These are phyloP conservation scores for Epinephelus lanceolatus DNA, from an alignment of 2,113 vertebrate genomes.

Conservation along the genomic window DNA sequence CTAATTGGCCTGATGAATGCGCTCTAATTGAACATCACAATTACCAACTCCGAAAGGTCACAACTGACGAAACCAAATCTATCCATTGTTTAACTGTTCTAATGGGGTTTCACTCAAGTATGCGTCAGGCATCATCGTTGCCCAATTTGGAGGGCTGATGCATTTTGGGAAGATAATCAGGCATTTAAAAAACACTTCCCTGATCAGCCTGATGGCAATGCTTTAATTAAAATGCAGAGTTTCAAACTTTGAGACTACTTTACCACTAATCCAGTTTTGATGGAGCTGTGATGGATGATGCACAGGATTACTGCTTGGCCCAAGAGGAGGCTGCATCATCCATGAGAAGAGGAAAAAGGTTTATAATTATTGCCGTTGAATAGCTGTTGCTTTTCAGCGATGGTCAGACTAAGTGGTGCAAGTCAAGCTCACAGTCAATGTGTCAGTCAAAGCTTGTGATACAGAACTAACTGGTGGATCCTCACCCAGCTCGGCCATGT, in stretches of 20 bases:
- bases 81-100: conserved; percentile 17
- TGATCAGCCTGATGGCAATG: not conserved
- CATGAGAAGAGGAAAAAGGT: not conserved
- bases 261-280: conserved; percentile 46
- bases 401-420: not conserved
- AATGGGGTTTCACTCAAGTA: conserved; percentile 16
- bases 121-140: conserved; percentile 12
- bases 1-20: conserved; percentile 25
- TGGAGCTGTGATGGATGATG: conserved; percentile 46
- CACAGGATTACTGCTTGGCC: conserved; percentile 6
- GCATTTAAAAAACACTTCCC: conserved; percentile 2
- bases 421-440: conserved; percentile 9
- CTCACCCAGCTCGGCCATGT: conserved; percentile 36
- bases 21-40: conserved; percentile 39
- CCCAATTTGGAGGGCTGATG: not conserved
- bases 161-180: conserved; percentile 18
- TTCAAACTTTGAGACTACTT: conserved; percentile 25
- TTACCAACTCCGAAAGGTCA: conserved; percentile 15
- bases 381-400: not conserved
- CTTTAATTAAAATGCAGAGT: conserved; percentile 32
- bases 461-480: conserved; percentile 6
- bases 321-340: conserved; percentile 31
- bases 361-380: not conserved
- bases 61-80: conserved; percentile 24
- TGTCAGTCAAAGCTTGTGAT: conserved; percentile 25